These are phyloP conservation scores for Cantharis lateralis DNA, from an alignment of 2,888 invertebrate genomes.

Conservation along the genomic window DNA sequence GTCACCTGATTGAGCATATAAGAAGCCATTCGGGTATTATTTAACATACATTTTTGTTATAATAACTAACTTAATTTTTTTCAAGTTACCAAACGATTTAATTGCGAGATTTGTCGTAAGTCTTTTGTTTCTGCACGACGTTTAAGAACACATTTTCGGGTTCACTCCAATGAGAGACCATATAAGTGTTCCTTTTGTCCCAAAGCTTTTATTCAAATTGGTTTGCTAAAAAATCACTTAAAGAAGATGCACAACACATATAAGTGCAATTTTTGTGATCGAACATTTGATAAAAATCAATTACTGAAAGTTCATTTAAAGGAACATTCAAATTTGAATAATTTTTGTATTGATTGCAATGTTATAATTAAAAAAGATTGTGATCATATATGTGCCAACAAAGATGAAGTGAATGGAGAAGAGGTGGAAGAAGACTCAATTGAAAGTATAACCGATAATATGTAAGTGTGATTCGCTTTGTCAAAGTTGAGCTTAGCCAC, in stretches of 20 bases:
- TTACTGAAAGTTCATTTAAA: neutral
- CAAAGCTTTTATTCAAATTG: constrained; percentile 33
- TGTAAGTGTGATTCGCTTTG: neutral
- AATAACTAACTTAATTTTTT: constrained; percentile 3
- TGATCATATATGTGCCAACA: neutral
- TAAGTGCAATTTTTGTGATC: neutral
- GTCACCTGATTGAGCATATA: constrained; percentile 47
- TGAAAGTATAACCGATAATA: neutral
- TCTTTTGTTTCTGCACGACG: constrained; percentile 40
- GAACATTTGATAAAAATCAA: neutral
- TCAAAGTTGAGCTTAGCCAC: too few species aligned
- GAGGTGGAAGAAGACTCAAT: neutral
- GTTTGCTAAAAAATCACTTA: constrained; percentile 34
- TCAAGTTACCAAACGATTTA: constrained; percentile 38
- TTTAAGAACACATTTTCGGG: constrained; percentile 38
- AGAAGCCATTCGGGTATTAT: constrained; percentile 41
- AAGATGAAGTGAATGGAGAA: neutral
- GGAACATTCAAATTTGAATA: neutral
- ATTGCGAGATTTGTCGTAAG: constrained; percentile 41
- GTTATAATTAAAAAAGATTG: neutral
- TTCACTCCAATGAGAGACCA: constrained; percentile 37
- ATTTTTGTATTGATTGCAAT: neutral
- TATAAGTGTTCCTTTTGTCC: constrained; percentile 38
- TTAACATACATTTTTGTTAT: neutral
- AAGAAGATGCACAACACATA: constrained; percentile 24